These are phyloP conservation scores for Chunga burmeisteri DNA, from an alignment of 2,113 vertebrate species.

Conservation along the genomic window DNA sequence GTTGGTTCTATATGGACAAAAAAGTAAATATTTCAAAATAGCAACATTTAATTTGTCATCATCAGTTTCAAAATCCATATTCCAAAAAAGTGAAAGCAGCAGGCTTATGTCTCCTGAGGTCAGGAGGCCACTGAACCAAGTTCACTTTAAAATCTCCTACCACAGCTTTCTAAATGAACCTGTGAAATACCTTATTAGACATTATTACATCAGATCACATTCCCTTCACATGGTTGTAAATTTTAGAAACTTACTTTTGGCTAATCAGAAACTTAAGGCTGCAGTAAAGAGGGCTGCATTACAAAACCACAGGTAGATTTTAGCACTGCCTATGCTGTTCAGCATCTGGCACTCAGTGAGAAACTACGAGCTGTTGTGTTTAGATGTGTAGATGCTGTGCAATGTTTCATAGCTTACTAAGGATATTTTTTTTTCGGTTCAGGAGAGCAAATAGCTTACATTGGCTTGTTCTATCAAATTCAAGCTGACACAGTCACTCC, in stretches of 20 bases:
- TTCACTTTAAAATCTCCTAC: not conserved
- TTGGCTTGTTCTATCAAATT: conserved; percentile 29
- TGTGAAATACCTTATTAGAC: not conserved
- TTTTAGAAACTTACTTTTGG: not conserved
- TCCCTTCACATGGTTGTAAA: not conserved
- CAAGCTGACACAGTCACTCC: not conserved
- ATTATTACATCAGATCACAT: not conserved
- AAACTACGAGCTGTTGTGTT: conserved; percentile 3
- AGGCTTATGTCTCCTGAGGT: not conserved
- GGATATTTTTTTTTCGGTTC: not conserved
- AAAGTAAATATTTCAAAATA: not conserved
- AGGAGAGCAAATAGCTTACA: conserved; percentile 3
- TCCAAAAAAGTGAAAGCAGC: not conserved
- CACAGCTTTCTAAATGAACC: not conserved
- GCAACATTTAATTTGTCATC: not conserved
- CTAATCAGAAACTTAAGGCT: not conserved
- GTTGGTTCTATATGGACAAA: not conserved
- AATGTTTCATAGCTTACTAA: conserved; percentile 8
- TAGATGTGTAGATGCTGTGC: not conserved
- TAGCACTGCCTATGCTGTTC: not conserved
- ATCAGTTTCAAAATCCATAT: not conserved
- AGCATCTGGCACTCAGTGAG: not conserved
- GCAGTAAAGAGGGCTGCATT: not conserved
- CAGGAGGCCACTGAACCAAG: not conserved
- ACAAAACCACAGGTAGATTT: not conserved